phyloP scores from a whole-genome alignment of 2,113 vertebrate genomes.

The Ammodytes marinus region DNA sequence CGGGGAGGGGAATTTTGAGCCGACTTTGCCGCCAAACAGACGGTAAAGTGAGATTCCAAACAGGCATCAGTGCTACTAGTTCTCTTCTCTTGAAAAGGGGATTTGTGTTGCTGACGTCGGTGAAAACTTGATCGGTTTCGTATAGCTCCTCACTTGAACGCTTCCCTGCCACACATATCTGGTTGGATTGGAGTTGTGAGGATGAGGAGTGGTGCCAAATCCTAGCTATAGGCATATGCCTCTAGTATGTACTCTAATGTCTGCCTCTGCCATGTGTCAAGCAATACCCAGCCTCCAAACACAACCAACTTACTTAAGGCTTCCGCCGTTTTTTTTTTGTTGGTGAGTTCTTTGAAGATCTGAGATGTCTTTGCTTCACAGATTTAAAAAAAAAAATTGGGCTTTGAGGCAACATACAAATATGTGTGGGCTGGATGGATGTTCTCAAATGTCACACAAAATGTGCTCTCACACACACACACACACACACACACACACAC shows the following conservation, averaged over 20 bases:
- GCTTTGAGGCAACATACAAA: slow-evolving; percentile 48
- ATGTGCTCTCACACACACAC: neutral
- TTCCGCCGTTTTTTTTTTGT: slow-evolving; percentile 31
- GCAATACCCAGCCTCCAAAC: slow-evolving; percentile 38
- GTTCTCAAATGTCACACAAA: neutral
- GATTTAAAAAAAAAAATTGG: slow-evolving; percentile 8
- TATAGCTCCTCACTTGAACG: slow-evolving; percentile 48
- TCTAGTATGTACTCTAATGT: slow-evolving; percentile 16
- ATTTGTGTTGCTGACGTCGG: slow-evolving; percentile 39
- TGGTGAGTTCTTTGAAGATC: slow-evolving; percentile 50
- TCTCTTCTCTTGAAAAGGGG: neutral
- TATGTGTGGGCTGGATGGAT: slow-evolving; percentile 24
- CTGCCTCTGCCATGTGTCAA: slow-evolving; percentile 28
- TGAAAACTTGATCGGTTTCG: slow-evolving; percentile 38
- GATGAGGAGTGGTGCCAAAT: slow-evolving; percentile 22
- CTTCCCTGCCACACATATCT: slow-evolving; percentile 25
- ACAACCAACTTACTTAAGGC: slow-evolving; percentile 36
- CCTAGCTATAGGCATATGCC: slow-evolving; percentile 11
- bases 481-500: neutral
- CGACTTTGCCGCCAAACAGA: slow-evolving; percentile 20
- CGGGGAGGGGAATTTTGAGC: slow-evolving; percentile 32
- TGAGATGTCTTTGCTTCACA: slow-evolving; percentile 14
- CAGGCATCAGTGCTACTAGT: neutral
- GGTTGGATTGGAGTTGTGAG: slow-evolving; percentile 17
- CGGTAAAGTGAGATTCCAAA: slow-evolving; percentile 26